Conservation (phyloP, 35 echinoderm and acorn worm species). For the Amphiura filiformis region DNA sequence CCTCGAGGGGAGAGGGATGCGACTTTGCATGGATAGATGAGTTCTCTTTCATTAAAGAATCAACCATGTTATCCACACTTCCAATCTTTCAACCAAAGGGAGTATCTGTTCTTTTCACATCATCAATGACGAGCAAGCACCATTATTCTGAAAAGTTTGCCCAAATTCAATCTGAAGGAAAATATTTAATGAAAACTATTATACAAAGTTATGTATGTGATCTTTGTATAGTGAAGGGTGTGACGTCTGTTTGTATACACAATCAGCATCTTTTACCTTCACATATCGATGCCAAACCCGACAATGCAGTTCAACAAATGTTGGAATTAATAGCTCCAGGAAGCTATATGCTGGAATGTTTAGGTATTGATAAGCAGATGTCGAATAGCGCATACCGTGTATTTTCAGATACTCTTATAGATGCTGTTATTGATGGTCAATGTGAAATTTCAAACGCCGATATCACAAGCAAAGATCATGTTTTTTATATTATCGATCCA, state of each 20-base stretch:
- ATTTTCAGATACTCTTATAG: neutral
- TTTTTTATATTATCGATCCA: conserved; percentile 5
- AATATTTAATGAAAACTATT: neutral
- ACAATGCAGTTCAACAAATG: conserved; percentile 17
- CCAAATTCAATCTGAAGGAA: neutral
- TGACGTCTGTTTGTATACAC: neutral
- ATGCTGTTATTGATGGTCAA: too few relatives aligned
- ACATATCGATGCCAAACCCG: conserved; percentile 7
- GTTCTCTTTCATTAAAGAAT: neutral
- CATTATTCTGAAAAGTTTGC: conserved; percentile 3
- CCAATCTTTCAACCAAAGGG: conserved; percentile 15
- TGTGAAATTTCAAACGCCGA: neutral
- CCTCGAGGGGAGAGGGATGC: conserved; percentile 10
- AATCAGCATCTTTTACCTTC: neutral
- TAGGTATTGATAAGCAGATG: neutral
- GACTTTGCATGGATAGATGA: conserved; percentile 6
- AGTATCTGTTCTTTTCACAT: neutral
- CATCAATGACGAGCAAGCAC: neutral
- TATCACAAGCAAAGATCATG: too few relatives aligned
- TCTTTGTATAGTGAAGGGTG: neutral
- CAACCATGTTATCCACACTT: neutral
- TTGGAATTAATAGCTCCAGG: neutral
- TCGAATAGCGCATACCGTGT: neutral
- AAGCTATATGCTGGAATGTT: neutral
- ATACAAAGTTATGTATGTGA: neutral